phyloP scores from a whole-genome alignment of 2,113 vertebrate species.

The Corapipo altera region DNA sequence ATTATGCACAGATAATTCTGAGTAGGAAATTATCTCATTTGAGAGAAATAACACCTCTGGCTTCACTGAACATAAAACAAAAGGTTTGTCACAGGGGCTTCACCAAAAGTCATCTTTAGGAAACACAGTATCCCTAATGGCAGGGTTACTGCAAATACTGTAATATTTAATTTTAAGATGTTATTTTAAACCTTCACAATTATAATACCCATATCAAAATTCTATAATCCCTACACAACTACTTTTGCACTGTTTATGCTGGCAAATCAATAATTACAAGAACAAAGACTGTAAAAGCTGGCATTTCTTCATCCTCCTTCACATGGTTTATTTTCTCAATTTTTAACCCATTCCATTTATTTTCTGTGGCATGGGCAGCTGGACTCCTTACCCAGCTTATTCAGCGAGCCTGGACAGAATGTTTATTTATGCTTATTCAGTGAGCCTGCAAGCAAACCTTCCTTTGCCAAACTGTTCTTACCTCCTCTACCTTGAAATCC shows the following conservation, averaged over 20 bases:
- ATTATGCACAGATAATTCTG: not conserved
- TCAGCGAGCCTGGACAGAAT: not conserved
- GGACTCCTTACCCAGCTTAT: not conserved
- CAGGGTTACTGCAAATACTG: not conserved
- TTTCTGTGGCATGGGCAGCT: not conserved
- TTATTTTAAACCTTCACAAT: not conserved
- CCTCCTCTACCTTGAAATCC: not conserved
- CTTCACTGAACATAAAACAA: constrained; percentile 23
- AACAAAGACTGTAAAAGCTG: not conserved
- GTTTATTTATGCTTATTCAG: not conserved
- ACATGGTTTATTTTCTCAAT: not conserved
- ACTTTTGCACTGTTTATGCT: not conserved
- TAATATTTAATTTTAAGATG: not conserved
- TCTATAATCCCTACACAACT: not conserved
- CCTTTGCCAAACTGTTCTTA: not conserved
- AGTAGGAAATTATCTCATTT: not conserved
- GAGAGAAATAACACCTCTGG: constrained; percentile 9
- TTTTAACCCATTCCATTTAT: not conserved
- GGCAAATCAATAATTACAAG: not conserved
- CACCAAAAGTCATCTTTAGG: not conserved
- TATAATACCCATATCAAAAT: not conserved
- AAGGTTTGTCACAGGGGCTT: not conserved
- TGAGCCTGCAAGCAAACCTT: not conserved
- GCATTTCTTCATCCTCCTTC: not conserved
- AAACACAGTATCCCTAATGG: not conserved